Evolutionary conservation across 2,888 invertebrate genomes (phyloP).

Genomic region (Clusia tigrina): DNA sequence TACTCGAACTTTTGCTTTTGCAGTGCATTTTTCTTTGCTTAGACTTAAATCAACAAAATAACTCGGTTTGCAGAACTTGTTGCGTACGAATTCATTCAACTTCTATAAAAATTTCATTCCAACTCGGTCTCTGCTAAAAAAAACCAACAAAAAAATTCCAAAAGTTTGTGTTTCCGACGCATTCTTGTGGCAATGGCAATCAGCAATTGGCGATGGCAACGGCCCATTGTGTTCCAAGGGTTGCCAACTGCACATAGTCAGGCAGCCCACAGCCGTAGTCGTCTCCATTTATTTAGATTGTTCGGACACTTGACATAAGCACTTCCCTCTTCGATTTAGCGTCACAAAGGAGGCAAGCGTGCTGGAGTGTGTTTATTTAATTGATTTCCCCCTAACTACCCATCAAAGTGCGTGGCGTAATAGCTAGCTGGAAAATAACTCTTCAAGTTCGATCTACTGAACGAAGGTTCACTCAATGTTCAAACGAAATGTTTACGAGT

Average conservation of each 20-base stretch:
- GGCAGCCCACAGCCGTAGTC: background rate
- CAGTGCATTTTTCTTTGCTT: conserved; percentile 15
- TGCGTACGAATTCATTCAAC: background rate
- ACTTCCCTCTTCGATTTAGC: conserved; percentile 33
- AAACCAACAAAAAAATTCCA: background rate
- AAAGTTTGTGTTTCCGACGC: background rate
- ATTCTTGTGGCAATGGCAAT: background rate
- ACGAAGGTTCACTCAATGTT: no score
- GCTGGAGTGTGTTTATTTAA: conserved; percentile 9
- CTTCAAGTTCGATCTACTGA: background rate
- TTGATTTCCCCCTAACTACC: background rate
- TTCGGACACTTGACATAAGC: conserved; percentile 53
- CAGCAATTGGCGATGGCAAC: background rate
- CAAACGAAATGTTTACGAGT: no score
- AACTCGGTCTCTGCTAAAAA: background rate
- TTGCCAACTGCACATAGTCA: background rate
- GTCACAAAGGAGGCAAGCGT: background rate
- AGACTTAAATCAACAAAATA: no score
- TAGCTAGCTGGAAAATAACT: background rate
- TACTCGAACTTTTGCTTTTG: conserved; percentile 14
- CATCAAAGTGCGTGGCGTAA: background rate
- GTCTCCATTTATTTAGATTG: conserved; percentile 37
- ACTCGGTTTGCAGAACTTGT: background rate
- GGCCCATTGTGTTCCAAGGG: background rate
- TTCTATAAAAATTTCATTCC: background rate